phyloP scores from a whole-genome alignment of 2,888 invertebrate genomes.

The Sminthurinus aureus region DNA sequence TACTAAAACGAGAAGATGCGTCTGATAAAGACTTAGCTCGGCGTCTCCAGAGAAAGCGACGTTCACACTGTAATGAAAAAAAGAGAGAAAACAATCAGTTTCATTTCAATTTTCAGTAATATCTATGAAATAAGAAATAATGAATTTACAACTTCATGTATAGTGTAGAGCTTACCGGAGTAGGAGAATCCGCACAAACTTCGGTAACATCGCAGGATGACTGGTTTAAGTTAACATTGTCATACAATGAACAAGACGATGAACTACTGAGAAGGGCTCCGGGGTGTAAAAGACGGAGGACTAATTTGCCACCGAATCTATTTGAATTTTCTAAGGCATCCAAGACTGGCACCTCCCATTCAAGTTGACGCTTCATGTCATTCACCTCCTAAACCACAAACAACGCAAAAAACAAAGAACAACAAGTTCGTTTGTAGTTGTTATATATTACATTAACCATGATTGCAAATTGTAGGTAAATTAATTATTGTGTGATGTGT shows the following conservation, averaged over 20 bases:
- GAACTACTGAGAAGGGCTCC: constrained; percentile 29
- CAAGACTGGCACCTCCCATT: constrained; percentile 44
- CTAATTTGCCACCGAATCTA: constrained; percentile 35
- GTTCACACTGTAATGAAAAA: constrained; percentile 19
- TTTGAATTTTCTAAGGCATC: constrained; percentile 39
- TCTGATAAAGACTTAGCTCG: constrained; percentile 44
- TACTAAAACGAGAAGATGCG: constrained; percentile 35
- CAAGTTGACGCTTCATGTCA: constrained; percentile 45
- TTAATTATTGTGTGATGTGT: neutral
- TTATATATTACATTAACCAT: no score
- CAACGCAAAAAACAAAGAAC: neutral
- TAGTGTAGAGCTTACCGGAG: neutral
- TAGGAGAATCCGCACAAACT: neutral
- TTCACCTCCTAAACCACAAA: constrained; percentile 43
- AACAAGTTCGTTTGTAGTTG: neutral
- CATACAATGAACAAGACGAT: constrained; percentile 47
- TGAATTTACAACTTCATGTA: no score
- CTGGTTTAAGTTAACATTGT: constrained; percentile 43
- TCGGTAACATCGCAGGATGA: constrained; percentile 19
- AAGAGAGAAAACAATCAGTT: neutral
- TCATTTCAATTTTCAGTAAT: neutral
- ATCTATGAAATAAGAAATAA: no score
- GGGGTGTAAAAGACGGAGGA: constrained; percentile 31
- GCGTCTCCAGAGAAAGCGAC: constrained; percentile 33
- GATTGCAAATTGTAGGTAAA: neutral